Conservation (phyloP, 1,140 invertebrate species). For the Vanessa tameamea region DNA sequence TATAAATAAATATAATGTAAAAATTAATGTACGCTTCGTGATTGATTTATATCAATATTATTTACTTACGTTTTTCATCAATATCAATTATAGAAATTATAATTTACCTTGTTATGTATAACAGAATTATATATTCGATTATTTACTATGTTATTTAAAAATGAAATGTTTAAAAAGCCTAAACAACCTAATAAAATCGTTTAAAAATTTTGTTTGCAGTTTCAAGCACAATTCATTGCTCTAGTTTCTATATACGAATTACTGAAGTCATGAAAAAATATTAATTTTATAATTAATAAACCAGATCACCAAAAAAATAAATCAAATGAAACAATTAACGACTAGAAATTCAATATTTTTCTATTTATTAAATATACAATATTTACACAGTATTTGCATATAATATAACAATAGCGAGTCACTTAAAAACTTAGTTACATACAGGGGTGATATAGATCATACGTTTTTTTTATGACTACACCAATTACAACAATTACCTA, state of each 20-base stretch:
- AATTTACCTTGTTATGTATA: no score
- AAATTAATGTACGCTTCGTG: no score
- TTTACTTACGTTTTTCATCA: no score
- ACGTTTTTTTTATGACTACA: neutral
- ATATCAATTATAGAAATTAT: no score
- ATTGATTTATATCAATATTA: no score
- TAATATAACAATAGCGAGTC: neutral
- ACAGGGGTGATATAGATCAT: neutral
- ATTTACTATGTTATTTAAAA: no score
- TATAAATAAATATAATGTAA: no score
- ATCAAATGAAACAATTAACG: conserved; percentile 44
- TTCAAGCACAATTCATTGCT: conserved; percentile 10
- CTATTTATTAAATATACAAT: conserved; percentile 23
- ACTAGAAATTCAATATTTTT: conserved; percentile 48
- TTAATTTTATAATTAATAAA: neutral
- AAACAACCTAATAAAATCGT: no score
- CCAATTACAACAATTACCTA: neutral
- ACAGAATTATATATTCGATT: no score
- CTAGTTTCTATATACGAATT: conserved; percentile 1
- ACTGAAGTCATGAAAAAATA: neutral
- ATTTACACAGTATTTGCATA: conserved; percentile 13
- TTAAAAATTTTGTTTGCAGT: no score
- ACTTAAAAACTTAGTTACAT: neutral
- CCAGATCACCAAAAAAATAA: neutral
- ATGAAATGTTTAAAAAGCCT: no score